These are phyloP conservation scores for Archips crataeganus DNA, from an alignment of 2,888 invertebrate genomes.

Conservation along the genomic window DNA sequence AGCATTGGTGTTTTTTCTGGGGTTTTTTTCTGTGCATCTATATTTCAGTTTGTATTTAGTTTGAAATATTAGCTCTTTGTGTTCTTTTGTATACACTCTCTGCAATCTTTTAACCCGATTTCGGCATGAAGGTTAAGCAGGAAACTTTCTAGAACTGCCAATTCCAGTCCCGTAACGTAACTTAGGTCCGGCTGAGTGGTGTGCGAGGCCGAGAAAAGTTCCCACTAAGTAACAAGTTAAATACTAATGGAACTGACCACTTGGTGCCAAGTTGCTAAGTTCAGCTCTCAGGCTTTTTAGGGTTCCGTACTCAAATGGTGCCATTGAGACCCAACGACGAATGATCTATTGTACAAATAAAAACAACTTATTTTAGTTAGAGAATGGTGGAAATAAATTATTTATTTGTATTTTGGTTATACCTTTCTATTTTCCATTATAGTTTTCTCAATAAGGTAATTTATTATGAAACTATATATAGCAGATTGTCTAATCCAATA, in stretches of 20 bases:
- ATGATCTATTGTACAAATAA: no score
- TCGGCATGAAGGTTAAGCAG: background rate
- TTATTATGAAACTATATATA: background rate
- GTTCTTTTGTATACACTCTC: no score
- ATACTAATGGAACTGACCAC: conserved; percentile 2
- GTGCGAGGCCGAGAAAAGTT: background rate
- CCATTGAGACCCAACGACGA: no score
- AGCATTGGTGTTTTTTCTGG: no score
- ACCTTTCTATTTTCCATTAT: no score
- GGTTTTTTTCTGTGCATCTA: no score
- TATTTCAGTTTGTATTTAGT: no score
- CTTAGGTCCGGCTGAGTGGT: background rate
- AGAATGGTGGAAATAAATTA: no score
- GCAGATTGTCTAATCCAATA: background rate
- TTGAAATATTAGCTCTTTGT: no score
- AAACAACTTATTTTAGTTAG: no score
- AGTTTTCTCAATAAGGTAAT: no score
- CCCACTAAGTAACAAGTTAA: background rate
- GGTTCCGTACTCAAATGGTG: background rate
- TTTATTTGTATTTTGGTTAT: no score
- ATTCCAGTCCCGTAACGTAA: background rate
- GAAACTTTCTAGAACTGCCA: background rate
- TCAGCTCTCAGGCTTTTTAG: background rate
- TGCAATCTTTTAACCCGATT: background rate
- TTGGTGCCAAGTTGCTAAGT: background rate